phyloP scores from a whole-genome alignment of 1,140 invertebrate genomes.

The Pteromalus puparum region DNA sequence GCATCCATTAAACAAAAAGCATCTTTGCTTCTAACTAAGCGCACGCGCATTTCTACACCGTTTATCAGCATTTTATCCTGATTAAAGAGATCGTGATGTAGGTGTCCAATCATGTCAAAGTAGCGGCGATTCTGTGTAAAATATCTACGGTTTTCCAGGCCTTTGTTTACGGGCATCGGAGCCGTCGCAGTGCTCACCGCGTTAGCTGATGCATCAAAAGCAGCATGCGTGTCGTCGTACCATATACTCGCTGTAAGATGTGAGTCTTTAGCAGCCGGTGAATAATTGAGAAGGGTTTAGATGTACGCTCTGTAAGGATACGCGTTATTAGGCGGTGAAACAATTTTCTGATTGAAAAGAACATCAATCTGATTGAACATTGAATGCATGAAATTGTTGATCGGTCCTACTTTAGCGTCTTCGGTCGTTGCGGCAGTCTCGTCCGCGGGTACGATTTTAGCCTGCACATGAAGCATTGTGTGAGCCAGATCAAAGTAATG shows the following conservation, averaged over 20 bases:
- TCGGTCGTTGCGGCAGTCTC: conserved; percentile 57
- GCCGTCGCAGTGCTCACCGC: conserved; percentile 1
- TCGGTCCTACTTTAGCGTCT: no score
- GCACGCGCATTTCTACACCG: conserved; percentile 67
- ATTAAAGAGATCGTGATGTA: no score
- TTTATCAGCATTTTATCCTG: conserved; percentile 69
- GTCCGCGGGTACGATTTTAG: conserved; percentile 35
- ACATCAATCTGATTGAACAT: conserved; percentile 73
- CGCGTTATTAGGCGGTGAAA: conserved; percentile 69
- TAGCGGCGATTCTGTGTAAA: no score
- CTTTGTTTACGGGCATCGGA: no score
- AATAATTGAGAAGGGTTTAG: conserved; percentile 69
- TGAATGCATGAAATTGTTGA: conserved; percentile 59
- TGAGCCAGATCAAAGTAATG: conserved; percentile 70
- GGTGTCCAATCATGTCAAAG: no score
- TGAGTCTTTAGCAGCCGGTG: conserved; percentile 64
- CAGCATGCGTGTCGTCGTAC: conserved; percentile 43
- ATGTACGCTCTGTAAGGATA: conserved; percentile 72
- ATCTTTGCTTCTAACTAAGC: conserved; percentile 64
- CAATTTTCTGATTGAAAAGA: conserved; percentile 72
- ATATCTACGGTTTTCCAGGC: no score
- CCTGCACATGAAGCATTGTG: conserved; percentile 61
- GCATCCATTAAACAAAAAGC: conserved; percentile 64
- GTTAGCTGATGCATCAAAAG: conserved; percentile 41
- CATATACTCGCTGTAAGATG: conserved; percentile 64